A percentile compares a stretch with the other conserved stretches of the same genome.
These are phyloP conservation scores for Eupithecia pulchellata DNA, from an alignment of 2,888 invertebrate species.

Conservation along the genomic window DNA sequence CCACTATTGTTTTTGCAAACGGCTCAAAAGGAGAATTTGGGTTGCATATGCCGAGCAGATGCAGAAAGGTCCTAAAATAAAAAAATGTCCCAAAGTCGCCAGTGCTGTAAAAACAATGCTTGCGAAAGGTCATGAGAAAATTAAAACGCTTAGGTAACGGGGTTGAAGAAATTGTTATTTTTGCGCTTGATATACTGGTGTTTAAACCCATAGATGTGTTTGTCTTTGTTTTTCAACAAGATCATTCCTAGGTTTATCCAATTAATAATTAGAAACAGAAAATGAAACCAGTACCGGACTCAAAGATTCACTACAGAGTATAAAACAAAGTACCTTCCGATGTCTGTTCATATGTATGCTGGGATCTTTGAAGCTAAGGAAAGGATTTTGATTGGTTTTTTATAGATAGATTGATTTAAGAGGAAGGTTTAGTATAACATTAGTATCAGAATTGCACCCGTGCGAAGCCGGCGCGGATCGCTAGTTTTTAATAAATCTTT, in stretches of 20 bases:
- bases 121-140: conserved; percentile 38
- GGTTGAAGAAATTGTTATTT: background rate
- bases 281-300: too few species aligned
- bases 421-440: too few species aligned
- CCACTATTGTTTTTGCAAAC: conserved; percentile 70
- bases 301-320: conserved; percentile 5
- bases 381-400: background rate
- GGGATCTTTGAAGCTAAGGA: too few species aligned
- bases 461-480: too few species aligned
- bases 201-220: background rate
- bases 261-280: background rate
- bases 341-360: background rate
- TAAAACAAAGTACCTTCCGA: background rate
- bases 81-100: conserved; percentile 58
- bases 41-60: conserved; percentile 78
- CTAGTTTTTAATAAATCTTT: background rate
- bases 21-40: conserved; percentile 68
- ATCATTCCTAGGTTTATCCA: background rate
- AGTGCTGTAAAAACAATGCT: conserved; percentile 68
- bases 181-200: background rate
- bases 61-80: conserved; percentile 63
- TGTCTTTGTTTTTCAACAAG: background rate
- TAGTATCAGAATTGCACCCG: too few species aligned
- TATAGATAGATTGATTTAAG: too few species aligned
- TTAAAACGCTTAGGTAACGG: background rate